Base-by-base conservation (phyloP, 2,888 invertebrate genomes). In the Mimas tiliae region DNA sequence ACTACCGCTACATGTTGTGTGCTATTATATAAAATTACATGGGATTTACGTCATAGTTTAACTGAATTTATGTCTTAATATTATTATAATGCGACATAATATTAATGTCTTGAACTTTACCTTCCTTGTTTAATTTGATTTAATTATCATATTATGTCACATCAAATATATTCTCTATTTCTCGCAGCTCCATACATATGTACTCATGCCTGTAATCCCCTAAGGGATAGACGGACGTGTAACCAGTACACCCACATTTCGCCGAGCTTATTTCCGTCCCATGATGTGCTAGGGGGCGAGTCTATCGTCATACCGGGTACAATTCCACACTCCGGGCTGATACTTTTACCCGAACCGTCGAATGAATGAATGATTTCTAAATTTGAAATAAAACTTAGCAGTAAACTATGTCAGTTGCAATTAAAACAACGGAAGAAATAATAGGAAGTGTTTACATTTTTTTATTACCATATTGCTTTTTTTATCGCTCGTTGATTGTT, bases 381-480 rank as follows among this genome's bases (percentile, higher is more conserved):
- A 2, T 19, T 19, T 58, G 19, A 58, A 50, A 50, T 50, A 9
- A 19, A 50, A 8, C 50, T 19, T 19, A 14, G 12, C 19, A 19
- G 19, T 9, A 9, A 19, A 19, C 50, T 38, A 52, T 27, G 42
- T 19, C 19, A 58, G 42, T 42, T 58, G 19, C 58, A 58, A 42
- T 58, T 42, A 11, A 42, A 58, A 42, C 19, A 58, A 58, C 42
- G 58, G 58, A 58, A 58, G 19, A 16, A 12, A 55, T 16, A 7
- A 38, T 16, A 34, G 19, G 19, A 58, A 58, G 55, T 38, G 38
- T 55, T 34, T 34, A 42, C 12, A 58, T 38, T 38, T 27, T 27
- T 58, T 38, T 12, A 50, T 50, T 50, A 50, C 50, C 12, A 38
- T 16, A 16, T 34, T 55, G n/a, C 8, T 16, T 48, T 48, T 48